These are phyloP conservation scores for Drosophila affinis DNA, from an alignment of 2,888 invertebrate genomes.

Conservation along the genomic window DNA sequence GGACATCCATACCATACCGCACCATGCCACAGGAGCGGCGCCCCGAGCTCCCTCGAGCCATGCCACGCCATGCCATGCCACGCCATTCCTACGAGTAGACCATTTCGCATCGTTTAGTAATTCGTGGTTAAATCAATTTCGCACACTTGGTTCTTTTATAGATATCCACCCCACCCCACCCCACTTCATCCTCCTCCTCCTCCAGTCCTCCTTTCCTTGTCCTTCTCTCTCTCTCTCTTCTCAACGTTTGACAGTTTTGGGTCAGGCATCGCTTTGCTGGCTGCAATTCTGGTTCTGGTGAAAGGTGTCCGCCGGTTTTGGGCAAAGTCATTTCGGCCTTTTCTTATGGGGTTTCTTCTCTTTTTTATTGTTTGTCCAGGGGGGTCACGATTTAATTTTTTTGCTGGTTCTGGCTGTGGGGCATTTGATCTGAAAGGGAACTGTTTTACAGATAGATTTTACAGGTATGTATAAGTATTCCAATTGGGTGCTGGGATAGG, in stretches of 20 bases:
- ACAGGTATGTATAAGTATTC: too few species aligned
- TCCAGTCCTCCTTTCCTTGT: neutral
- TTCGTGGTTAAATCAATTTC: constrained; percentile 77
- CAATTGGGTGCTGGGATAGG: too few species aligned
- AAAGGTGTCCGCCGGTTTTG: constrained; percentile 47
- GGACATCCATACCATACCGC: constrained; percentile 59
- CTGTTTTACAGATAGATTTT: neutral
- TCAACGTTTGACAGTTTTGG: constrained; percentile 68
- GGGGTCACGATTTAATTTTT: constrained; percentile 49
- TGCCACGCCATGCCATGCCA: constrained; percentile 17
- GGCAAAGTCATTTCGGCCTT: constrained; percentile 47
- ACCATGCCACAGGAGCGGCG: constrained; percentile 31
- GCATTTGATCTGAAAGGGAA: neutral
- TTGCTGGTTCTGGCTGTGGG: neutral
- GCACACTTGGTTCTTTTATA: constrained; percentile 50
- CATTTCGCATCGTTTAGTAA: constrained; percentile 66
- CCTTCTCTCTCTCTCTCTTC: constrained; percentile 24
- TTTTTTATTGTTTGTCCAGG: constrained; percentile 43
- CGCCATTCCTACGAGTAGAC: constrained; percentile 52
- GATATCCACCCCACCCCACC: neutral
- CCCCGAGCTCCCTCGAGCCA: constrained; percentile 7
- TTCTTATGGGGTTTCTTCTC: constrained; percentile 24
- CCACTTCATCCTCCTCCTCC: constrained; percentile 1
- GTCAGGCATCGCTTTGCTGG: constrained; percentile 47
- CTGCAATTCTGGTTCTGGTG: constrained; percentile 29